These are phyloP conservation scores for Synergus itoensis DNA, from an alignment of 2,888 invertebrate species.

Conservation along the genomic window DNA sequence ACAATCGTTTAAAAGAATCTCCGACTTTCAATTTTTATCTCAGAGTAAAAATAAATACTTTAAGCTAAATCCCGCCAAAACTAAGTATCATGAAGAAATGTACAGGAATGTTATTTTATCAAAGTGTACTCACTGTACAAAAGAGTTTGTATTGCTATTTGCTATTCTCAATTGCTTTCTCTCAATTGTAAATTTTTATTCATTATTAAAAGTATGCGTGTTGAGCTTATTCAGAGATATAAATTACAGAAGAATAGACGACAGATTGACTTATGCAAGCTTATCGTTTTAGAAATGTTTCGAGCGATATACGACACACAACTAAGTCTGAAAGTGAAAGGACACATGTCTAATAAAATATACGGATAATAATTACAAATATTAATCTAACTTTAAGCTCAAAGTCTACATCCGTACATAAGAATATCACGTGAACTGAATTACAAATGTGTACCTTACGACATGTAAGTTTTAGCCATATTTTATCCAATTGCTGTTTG, in stretches of 20 bases:
- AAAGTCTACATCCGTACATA: constrained; percentile 23
- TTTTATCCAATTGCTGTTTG: constrained; percentile 27
- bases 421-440: constrained; percentile 20
- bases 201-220: constrained; percentile 31
- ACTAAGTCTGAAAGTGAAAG: constrained; percentile 24
- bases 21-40: background rate
- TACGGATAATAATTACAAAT: constrained; percentile 32
- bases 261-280: background rate
- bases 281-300: constrained; percentile 25
- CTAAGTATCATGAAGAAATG: background rate
- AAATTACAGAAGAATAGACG: constrained; percentile 23
- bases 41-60: background rate
- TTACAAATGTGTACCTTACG: constrained; percentile 29
- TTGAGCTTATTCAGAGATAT: constrained; percentile 36
- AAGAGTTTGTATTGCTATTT: background rate
- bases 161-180: background rate
- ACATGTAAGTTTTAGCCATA: constrained; percentile 26
- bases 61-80: background rate
- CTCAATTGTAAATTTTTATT: constrained; percentile 33
- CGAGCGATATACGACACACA: constrained; percentile 27
- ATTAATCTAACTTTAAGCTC: constrained; percentile 21
- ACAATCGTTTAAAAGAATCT: constrained; percentile 14
- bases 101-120: constrained; percentile 25
- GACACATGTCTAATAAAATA: constrained; percentile 8
- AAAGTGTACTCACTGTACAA: background rate